A percentile compares a stretch with the other conserved stretches of the same genome.
These are phyloP conservation scores for Neodiprion virginianus DNA, from an alignment of 1,140 invertebrate genomes.

Conservation along the genomic window DNA sequence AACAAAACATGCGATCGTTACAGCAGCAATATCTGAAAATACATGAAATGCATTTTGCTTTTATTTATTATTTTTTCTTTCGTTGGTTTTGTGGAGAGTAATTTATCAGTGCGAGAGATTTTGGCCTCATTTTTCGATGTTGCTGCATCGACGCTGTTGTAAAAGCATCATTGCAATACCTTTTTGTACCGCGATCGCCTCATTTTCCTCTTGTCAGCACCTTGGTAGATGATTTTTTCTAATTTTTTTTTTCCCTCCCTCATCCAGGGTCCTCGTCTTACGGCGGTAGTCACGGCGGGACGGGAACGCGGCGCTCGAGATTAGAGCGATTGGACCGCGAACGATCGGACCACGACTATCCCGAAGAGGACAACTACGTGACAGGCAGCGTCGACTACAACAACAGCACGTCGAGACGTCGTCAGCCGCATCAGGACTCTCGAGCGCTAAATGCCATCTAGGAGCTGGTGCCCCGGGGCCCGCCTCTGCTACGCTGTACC, in stretches of 20 bases:
- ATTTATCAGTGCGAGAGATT: no score
- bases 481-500: constrained; percentile 59
- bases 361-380: constrained; percentile 50
- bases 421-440: constrained; percentile 54
- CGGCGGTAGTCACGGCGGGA: constrained; percentile 41
- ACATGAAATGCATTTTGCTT: no score
- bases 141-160: no score
- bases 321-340: constrained; percentile 50
- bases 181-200: no score
- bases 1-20: no score
- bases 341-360: constrained; percentile 52
- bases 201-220: no score
- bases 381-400: constrained; percentile 43
- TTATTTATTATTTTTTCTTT: no score
- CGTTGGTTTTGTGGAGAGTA: no score
- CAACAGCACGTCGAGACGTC: constrained; percentile 45
- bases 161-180: no score
- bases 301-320: constrained; percentile 51
- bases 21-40: no score
- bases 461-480: constrained; percentile 61
- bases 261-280: constrained; percentile 42
- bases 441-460: constrained; percentile 58
- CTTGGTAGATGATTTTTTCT: no score
- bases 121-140: no score
- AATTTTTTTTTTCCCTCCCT: neutral